Conservation (phyloP, 2,113 vertebrate species). For the Dolichallabes microphthalmus region DNA sequence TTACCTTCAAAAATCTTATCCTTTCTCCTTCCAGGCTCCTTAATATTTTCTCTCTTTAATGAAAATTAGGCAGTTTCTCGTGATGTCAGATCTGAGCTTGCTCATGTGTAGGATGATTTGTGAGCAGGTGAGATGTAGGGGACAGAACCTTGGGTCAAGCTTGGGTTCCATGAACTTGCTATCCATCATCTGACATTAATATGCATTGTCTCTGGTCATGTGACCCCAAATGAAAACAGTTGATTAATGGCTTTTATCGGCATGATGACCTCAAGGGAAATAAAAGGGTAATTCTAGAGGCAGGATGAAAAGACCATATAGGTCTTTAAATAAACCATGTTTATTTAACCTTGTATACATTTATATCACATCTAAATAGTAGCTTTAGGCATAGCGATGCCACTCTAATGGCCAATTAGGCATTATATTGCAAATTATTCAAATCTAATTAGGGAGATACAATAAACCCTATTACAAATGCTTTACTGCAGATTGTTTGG, state of each 20-base stretch:
- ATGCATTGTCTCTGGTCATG: constrained; percentile 48
- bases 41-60: neutral
- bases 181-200: constrained; percentile 46
- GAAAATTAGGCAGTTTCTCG: constrained; percentile 20
- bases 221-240: constrained; percentile 29
- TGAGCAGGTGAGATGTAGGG: neutral
- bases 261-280: constrained; percentile 30
- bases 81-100: constrained; percentile 11
- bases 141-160: constrained; percentile 26
- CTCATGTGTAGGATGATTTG: constrained; percentile 22
- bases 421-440: neutral
- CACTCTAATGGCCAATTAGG: neutral
- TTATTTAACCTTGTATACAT: constrained; percentile 34
- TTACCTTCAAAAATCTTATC: neutral
- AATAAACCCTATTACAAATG: neutral
- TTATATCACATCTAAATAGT: constrained; percentile 6
- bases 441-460: constrained; percentile 8
- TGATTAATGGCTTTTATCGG: constrained; percentile 47
- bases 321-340: no score
- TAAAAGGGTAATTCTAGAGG: constrained; percentile 34
- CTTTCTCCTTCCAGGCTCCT: neutral
- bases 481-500: neutral
- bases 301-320: neutral
- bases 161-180: constrained; percentile 27
- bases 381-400: neutral